Evolutionary conservation across 2,113 vertebrate genomes (phyloP).

Genomic region (Halichoerus grypus): DNA sequence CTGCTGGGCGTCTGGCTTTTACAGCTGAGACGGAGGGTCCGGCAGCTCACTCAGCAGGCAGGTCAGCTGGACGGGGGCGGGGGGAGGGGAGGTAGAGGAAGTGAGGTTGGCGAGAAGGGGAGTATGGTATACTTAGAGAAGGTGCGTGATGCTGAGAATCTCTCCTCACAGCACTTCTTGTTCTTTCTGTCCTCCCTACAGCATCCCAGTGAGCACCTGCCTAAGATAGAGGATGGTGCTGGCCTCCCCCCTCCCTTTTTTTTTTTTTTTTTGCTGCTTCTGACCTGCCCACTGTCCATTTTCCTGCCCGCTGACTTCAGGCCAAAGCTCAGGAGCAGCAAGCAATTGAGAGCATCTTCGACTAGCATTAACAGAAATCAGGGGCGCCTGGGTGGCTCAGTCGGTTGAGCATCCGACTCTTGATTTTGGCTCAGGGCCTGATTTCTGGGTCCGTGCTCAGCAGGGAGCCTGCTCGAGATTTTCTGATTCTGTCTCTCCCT

Average conservation of each 20-base stretch:
- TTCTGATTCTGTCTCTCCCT: background rate
- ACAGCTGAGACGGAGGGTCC: background rate
- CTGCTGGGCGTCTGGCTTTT: background rate
- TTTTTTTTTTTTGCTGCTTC: background rate
- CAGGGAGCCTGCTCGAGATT: background rate
- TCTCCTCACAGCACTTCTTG: background rate
- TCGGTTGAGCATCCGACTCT: background rate
- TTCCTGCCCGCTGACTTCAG: background rate
- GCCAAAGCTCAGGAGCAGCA: conserved; percentile 5
- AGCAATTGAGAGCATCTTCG: conserved; percentile 21
- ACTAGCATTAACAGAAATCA: conserved; percentile 49
- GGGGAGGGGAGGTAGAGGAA: background rate
- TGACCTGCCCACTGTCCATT: background rate
- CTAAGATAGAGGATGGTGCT: background rate
- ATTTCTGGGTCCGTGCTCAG: background rate
- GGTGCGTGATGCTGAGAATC: background rate
- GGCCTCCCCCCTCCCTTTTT: background rate
- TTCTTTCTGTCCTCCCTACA: background rate
- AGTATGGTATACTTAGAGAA: background rate
- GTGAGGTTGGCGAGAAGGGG: background rate
- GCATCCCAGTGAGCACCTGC: background rate
- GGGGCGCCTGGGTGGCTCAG: background rate
- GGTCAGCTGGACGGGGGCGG: background rate
- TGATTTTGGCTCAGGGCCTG: background rate
- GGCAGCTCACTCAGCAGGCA: background rate